Base-by-base conservation (phyloP, 2,797 vertebrate genomes). In the Pipistrellus nathusii region DNA sequence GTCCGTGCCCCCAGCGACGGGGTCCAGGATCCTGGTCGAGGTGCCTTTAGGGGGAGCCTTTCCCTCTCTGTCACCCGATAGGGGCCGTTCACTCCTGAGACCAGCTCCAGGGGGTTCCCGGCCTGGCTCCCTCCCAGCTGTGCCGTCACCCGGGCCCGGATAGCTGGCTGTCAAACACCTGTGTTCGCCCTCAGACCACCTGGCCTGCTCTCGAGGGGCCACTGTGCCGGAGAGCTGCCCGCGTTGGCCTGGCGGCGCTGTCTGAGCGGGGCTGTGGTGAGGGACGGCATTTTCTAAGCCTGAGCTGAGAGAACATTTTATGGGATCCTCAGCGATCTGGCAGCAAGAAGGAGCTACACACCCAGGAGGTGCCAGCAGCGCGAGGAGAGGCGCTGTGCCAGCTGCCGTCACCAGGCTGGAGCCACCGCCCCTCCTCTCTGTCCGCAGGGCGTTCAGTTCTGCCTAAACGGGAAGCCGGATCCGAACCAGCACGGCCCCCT, bases 1-100 rank as follows among this genome's bases (percentile, higher is more conserved):
- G 93, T 96, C 89, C 91, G 11, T n/a, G 87, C 80, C 72, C 92
- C 21, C 13, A 30, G 76, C 73, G 75, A 90, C 7, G 18, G 32
- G 35, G 51, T n/a, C 55, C 80, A 25, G 18, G 69, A 21, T 62
- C 38, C 86, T 57, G 68, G 59, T 32, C n/a, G 66, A 78, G 23
- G 53, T 23, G 51, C 55, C 84, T 44, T 13, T 3, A 5, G 91
- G 48, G 15, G 5, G 12, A 75, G 75, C 17, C 30, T n/a, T 82
- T 77, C 23, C 11, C 48, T n/a, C 62, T 30, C 38, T 75, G 76
- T 55, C 81, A 88, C 57, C 69, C 3, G 55, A 71, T 66, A 75
- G 76, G 94, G 91, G 89, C 81, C 85, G 62, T 78, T 51, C 53
- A 17, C 69, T 66, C 51, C 10, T 27, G 66, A 82, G 78, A 41